Percentiles rank a stretch among this genome's conserved stretches.
Conservation (phyloP, 2,113 vertebrate species). For the human (Homo sapiens) region DNA sequence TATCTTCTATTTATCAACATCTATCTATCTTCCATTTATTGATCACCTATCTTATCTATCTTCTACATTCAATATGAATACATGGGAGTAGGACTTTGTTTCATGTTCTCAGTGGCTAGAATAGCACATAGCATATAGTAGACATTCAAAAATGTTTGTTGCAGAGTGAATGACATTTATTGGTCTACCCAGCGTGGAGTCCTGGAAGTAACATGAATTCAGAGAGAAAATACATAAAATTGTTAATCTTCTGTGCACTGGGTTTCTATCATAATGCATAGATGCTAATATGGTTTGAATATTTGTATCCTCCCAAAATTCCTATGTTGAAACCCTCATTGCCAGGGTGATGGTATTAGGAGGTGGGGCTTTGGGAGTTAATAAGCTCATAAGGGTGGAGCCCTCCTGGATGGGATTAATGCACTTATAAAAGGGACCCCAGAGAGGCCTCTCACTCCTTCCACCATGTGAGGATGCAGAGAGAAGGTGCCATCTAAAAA, state of each 20-base stretch:
- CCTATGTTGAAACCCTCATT: neutral
- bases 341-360: neutral
- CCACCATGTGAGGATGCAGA: neutral
- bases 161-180: neutral
- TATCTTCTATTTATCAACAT: too few relatives aligned
- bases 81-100: neutral
- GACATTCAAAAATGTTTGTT: neutral
- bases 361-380: neutral
- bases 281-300: neutral
- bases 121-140: fast-evolving
- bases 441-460: neutral
- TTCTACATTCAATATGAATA: neutral
- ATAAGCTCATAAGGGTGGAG: too few relatives aligned
- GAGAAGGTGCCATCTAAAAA: neutral
- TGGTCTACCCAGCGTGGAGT: neutral
- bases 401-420: too few relatives aligned
- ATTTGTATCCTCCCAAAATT: too few relatives aligned
- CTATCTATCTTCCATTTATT: too few relatives aligned
- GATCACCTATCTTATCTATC: neutral
- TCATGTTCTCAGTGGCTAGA: neutral
- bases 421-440: too few relatives aligned
- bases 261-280: neutral
- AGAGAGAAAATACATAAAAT: neutral
- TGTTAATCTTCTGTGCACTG: neutral
- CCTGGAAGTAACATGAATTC: neutral